phyloP scores from a whole-genome alignment of 2,888 invertebrate species.

The Lasioglossum pauxillum region DNA sequence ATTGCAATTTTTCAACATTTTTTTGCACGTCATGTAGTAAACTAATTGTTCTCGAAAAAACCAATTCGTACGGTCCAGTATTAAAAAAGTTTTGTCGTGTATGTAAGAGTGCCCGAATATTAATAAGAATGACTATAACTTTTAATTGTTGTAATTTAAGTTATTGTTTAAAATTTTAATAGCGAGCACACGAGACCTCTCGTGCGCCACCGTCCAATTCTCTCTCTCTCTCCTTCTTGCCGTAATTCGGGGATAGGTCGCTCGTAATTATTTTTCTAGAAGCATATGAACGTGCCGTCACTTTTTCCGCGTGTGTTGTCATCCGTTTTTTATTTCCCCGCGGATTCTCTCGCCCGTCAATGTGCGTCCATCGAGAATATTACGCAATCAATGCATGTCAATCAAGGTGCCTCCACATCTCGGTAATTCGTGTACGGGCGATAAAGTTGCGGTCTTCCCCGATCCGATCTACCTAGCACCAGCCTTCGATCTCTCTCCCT shows the following conservation, averaged over 20 bases:
- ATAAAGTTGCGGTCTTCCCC: constrained; percentile 72
- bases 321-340: not conserved
- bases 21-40: not conserved
- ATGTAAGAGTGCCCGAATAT: no score
- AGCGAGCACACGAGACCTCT: not conserved
- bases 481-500: constrained; percentile 8
- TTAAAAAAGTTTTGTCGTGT: no score
- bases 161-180: not conserved
- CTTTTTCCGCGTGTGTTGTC: not conserved
- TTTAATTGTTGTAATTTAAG: no score
- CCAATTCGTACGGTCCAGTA: no score
- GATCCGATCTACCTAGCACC: constrained; percentile 41
- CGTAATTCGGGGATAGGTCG: not conserved
- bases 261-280: constrained; percentile 10
- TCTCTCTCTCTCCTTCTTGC: not conserved
- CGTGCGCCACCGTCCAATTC: not conserved
- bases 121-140: no score
- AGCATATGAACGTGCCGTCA: not conserved
- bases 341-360: constrained; percentile 27
- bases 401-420: constrained; percentile 44
- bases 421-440: constrained; percentile 25
- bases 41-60: not conserved
- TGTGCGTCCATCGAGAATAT: constrained; percentile 30
- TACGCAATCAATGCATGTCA: constrained; percentile 61
- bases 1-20: no score